Evolutionary conservation across 37 sponge, comb jelly and placozoan genomes (phyloP).

Genomic region (Diacarnus erythraeanus): DNA sequence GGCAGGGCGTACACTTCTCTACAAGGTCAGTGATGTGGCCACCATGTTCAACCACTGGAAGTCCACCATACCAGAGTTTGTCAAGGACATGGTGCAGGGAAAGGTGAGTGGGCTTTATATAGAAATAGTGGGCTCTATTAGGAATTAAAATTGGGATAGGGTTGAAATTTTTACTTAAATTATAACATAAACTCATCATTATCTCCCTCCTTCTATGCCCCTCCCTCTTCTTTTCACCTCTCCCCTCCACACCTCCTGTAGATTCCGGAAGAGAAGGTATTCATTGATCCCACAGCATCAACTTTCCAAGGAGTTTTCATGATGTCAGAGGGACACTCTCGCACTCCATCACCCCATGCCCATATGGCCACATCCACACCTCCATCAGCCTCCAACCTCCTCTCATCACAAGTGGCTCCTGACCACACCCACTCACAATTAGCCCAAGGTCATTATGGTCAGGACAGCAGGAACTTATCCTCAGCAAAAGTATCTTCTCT

Average conservation of each 20-base stretch:
- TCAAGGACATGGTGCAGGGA: slow-evolving; percentile 33
- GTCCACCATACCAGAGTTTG: slow-evolving; percentile 12
- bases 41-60: slow-evolving; percentile 60
- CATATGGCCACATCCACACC: neutral
- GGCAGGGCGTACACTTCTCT: slow-evolving; percentile 45
- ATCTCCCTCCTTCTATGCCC: no score
- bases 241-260: neutral
- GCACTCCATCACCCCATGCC: slow-evolving; percentile 14
- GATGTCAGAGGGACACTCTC: neutral
- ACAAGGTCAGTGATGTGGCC: slow-evolving; percentile 36
- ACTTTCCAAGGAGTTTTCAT: neutral
- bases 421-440: neutral
- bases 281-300: neutral
- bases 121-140: neutral
- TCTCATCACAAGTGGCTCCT: neutral
- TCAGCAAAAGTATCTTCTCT: neutral
- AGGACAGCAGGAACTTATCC: neutral
- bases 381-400: neutral
- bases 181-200: no score
- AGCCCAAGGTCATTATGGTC: neutral
- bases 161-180: neutral
- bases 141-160: neutral
- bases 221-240: neutral
- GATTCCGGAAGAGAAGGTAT: slow-evolving; percentile 10
- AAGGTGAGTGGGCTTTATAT: no score